phyloP scores from a whole-genome alignment of 1,140 invertebrate genomes.

The Hypsibius dujardini region DNA sequence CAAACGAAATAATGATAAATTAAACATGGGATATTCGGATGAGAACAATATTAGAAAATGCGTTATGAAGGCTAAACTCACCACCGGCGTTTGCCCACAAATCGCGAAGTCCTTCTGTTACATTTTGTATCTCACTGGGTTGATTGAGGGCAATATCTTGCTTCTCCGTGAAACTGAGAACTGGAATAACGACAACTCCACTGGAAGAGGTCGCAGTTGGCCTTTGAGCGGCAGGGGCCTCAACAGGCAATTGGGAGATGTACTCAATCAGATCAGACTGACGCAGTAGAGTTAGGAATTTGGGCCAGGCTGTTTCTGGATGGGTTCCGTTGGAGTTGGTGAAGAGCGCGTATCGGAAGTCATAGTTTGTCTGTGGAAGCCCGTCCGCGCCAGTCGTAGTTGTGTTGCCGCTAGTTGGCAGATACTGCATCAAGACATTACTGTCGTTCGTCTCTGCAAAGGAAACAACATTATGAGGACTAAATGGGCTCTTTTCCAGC shows the following conservation, averaged over 20 bases:
- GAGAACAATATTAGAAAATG: neutral
- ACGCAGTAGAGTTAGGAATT: slow-evolving; percentile 9
- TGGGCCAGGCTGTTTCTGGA: neutral
- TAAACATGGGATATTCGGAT: neutral
- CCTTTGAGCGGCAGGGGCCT: neutral
- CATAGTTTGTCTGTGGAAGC: neutral
- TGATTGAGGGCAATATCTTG: neutral
- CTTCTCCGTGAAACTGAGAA: neutral
- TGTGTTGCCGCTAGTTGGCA: neutral
- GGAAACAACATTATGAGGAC: too few species aligned
- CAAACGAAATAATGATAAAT: neutral
- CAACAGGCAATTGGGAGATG: neutral
- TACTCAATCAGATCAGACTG: neutral
- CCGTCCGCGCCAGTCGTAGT: neutral
- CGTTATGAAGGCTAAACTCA: neutral
- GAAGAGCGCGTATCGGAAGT: neutral
- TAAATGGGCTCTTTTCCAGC: too few species aligned
- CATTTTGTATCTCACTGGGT: neutral
- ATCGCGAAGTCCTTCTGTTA: neutral
- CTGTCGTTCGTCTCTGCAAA: neutral
- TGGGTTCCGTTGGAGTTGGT: neutral
- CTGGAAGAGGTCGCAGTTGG: neutral
- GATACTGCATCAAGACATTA: neutral
- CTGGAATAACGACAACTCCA: neutral
- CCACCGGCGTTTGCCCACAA: slow-evolving; percentile 7